Percentiles rank a stretch among this genome's conserved stretches.
These are phyloP conservation scores for Sitobion miscanthi DNA, from an alignment of 1,140 invertebrate genomes.

Conservation along the genomic window DNA sequence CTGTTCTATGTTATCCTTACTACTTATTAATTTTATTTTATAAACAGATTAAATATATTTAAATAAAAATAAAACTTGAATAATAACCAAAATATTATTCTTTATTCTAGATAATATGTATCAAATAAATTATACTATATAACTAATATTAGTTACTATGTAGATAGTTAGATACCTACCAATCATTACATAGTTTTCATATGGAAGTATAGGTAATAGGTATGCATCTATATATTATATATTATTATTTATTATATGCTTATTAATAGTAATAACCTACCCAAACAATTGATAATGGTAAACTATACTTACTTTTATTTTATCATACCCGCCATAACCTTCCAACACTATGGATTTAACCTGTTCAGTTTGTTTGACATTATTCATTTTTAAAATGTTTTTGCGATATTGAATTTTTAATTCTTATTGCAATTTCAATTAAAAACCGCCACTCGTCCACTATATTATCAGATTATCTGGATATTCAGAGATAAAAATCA, in stretches of 20 bases:
- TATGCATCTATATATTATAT: not conserved
- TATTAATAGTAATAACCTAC: too few relatives aligned
- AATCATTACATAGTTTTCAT: not conserved
- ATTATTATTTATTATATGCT: too few relatives aligned
- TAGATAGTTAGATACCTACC: not conserved
- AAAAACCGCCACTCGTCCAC: not conserved
- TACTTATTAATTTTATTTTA: too few relatives aligned
- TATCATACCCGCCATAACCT: constrained; percentile 61
- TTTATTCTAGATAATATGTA: too few relatives aligned
- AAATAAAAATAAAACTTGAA: not conserved
- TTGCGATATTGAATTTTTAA: not conserved
- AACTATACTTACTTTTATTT: constrained; percentile 59
- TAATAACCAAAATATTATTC: not conserved
- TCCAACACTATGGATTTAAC: constrained; percentile 60
- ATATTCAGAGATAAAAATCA: not conserved
- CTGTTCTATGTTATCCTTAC: too few relatives aligned
- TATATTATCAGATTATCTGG: not conserved
- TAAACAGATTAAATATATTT: too few relatives aligned
- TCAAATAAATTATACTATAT: not conserved
- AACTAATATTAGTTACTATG: not conserved
- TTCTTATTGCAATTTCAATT: not conserved
- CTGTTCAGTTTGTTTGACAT: constrained; percentile 15
- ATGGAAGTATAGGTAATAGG: not conserved
- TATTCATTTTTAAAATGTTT: constrained; percentile 8
- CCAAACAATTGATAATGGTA: not conserved